A percentile compares a stretch with the other conserved stretches of the same genome.
phyloP scores from a whole-genome alignment of 2,113 vertebrate genomes.

The Chelonoidis abingdonii region DNA sequence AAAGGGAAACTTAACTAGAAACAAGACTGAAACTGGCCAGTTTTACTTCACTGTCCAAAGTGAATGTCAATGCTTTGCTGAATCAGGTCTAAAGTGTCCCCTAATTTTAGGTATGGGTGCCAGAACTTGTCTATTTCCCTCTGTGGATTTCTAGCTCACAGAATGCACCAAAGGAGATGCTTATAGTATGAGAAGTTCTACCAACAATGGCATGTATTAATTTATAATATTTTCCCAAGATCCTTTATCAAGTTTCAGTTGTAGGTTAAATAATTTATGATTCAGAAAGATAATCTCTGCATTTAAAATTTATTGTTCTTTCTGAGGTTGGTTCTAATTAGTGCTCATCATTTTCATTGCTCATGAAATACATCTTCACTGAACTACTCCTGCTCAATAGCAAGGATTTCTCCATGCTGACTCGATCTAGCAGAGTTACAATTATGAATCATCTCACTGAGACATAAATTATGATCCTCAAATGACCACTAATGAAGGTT shows the following conservation, averaged over 20 bases:
- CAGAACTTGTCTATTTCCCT: not conserved
- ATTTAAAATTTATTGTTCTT: conserved; percentile 56
- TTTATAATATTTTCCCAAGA: conserved; percentile 45
- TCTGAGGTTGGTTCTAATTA: conserved; percentile 41
- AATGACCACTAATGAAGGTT: conserved; percentile 61
- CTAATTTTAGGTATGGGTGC: not conserved
- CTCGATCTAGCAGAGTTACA: conserved; percentile 30
- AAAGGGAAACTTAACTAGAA: not conserved
- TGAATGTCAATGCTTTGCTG: not conserved
- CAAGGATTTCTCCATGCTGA: conserved; percentile 11
- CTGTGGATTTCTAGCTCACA: not conserved
- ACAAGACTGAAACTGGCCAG: not conserved
- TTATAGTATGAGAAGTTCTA: not conserved
- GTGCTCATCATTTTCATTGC: conserved; percentile 57
- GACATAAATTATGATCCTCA: conserved; percentile 31
- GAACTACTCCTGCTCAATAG: conserved; percentile 6
- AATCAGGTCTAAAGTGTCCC: not conserved
- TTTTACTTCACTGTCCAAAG: not conserved
- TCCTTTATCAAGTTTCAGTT: conserved; percentile 50
- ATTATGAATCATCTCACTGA: conserved; percentile 60
- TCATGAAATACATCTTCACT: conserved; percentile 58
- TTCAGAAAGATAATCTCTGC: conserved; percentile 55
- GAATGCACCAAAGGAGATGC: not conserved
- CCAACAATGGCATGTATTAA: not conserved
- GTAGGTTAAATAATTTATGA: conserved; percentile 58